A percentile compares a stretch with the other conserved stretches of the same genome.
Evolutionary conservation across 2,888 invertebrate genomes (phyloP).

Genomic region (Drosophila diplacantha): DNA sequence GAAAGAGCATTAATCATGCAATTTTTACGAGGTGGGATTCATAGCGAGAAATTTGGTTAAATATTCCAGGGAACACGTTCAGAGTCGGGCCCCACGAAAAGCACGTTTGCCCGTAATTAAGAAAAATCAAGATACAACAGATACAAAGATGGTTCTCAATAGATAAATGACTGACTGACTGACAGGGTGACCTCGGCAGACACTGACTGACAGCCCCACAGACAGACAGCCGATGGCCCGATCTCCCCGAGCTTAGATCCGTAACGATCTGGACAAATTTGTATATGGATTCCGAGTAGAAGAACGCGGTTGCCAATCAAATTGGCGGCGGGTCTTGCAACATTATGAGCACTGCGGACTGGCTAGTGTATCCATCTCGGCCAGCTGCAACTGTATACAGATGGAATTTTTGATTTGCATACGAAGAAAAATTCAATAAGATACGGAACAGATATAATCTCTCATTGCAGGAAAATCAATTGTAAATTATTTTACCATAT

Average conservation of each 20-base stretch:
- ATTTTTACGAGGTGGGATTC: slow-evolving; percentile 29
- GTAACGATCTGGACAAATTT: slow-evolving; percentile 56
- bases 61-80: slow-evolving; percentile 24
- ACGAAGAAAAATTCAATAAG: neutral
- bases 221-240: slow-evolving; percentile 50
- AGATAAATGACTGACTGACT: slow-evolving; percentile 41
- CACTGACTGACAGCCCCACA: slow-evolving; percentile 44
- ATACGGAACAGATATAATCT: neutral
- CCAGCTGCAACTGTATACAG: slow-evolving; percentile 10
- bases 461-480: neutral
- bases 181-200: slow-evolving; percentile 46
- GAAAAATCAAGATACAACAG: slow-evolving; percentile 66
- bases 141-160: slow-evolving; percentile 49
- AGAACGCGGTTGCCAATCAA: slow-evolving; percentile 55
- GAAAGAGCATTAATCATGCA: slow-evolving; percentile 59
- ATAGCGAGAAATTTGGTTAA: slow-evolving; percentile 6
- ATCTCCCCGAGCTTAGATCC: slow-evolving; percentile 9
- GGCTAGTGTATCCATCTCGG: slow-evolving; percentile 29
- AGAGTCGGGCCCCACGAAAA: slow-evolving; percentile 1
- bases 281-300: slow-evolving; percentile 30
- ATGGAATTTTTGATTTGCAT: slow-evolving; percentile 2
- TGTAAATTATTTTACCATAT: neutral
- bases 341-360: slow-evolving; percentile 24
- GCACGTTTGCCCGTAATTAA: slow-evolving; percentile 54
- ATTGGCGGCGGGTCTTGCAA: slow-evolving; percentile 43